Percentiles rank a stretch among this genome's conserved stretches.
These are phyloP conservation scores for Megalurothrips usitatus DNA, from an alignment of 2,888 invertebrate genomes.

Conservation along the genomic window DNA sequence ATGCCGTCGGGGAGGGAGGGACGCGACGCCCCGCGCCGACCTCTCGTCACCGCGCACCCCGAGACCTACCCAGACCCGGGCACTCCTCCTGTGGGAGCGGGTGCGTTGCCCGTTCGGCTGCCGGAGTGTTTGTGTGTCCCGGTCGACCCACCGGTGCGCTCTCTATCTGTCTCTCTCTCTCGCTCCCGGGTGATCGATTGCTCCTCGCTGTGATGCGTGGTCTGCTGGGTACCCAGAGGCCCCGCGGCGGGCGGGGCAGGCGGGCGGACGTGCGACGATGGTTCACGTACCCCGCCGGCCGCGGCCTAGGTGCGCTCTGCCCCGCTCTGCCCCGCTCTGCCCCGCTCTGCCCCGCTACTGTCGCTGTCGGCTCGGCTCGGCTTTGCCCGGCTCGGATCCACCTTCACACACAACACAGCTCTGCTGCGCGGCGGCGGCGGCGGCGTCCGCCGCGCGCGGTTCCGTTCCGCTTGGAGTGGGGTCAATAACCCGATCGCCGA, in stretches of 20 bases:
- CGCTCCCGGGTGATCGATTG: not conserved
- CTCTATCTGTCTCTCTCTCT: too few relatives aligned
- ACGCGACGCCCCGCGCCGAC: not conserved
- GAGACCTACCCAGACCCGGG: too few relatives aligned
- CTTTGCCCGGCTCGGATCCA: not conserved
- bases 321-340: not conserved
- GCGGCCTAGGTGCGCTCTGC: not conserved
- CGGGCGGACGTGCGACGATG: not conserved
- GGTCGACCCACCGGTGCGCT: not conserved
- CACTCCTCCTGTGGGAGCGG: too few relatives aligned
- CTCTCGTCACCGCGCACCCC: not conserved
- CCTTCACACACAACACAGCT: too few relatives aligned
- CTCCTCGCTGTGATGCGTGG: not conserved
- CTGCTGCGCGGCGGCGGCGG: not conserved
- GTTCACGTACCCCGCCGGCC: not conserved
- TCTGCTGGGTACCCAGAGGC: not conserved
- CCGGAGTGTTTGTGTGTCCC: too few relatives aligned
- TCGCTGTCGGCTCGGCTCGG: too few relatives aligned
- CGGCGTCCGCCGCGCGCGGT: not conserved
- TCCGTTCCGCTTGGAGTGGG: slow-evolving; percentile 23
- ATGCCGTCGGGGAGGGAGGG: not conserved
- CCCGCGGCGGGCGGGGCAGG: not conserved
- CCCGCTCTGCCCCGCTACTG: not conserved
- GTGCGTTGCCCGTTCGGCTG: too few relatives aligned
- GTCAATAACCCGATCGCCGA: slow-evolving; percentile 21